Evolutionary conservation across 2,888 invertebrate genomes (phyloP), one percentile per base, ranked within the genome.

Genomic region (Scaptomyza caliginosa): DNA sequence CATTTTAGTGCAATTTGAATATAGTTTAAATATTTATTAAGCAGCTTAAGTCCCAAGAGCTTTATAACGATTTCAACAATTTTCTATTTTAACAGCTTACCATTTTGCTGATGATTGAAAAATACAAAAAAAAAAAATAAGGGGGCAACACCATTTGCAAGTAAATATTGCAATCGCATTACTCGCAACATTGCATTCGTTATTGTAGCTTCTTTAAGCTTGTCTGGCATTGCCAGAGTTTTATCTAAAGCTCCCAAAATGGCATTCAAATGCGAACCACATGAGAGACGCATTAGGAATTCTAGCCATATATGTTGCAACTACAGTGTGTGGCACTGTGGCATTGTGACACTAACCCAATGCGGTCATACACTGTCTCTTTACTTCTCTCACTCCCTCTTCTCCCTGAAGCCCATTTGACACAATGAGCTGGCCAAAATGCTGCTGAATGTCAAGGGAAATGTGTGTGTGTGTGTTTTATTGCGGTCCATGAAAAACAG

Each of bases 231-330:
- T 76, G 77, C 60, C 71, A 65, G 50, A 74, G 72, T 81, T 77
- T 69, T 72, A 84, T 80, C 81, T 77, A 59, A 74, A 67, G 81
- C 70, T 78, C 54, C 16, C 34, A 34, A 84, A 80, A 80, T 81
- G 69, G 85, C 85, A 81, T 81, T 78, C 85, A 59, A 80, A 80
- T 77, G 79, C 65, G 69, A 84, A 67, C 84, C 84, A 52, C 79
- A 79, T 36, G 48, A 83, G 84, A 79, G 84, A 77, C 77, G 64
- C 74, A 74, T 57, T 68, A 77, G 78, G 67, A 68, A 68, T 64
- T 68, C 64, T 55, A 67, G 40, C 60, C 36, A 59, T 55, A 65
- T 5, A 32, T 55, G 67, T 59, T 60, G 63, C 26, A 24, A n/a
- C 28, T 4, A n/a, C 46, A 38, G 10, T 30, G 10, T 30, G 32